Conservation (phyloP, 2,888 invertebrate species). For the Calephelis perditalis region DNA sequence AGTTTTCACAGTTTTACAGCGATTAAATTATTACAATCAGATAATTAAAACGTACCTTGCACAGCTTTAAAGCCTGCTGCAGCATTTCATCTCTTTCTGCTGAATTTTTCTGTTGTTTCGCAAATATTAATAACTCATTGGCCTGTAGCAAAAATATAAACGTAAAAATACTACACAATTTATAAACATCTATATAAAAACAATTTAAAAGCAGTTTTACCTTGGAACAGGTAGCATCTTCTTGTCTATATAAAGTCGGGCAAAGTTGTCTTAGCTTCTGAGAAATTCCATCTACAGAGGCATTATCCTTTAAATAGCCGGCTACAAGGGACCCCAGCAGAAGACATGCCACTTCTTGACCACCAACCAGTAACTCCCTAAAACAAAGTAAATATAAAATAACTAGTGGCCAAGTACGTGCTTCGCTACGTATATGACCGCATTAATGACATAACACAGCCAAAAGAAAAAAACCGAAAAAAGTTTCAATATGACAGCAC, state of each 20-base stretch:
- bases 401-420: too few relatives aligned
- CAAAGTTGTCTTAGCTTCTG: slow-evolving; percentile 92
- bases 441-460: too few relatives aligned
- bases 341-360: slow-evolving; percentile 81
- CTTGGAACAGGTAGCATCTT: slow-evolving; percentile 97
- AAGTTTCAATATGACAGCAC: too few relatives aligned
- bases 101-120: slow-evolving; percentile 84
- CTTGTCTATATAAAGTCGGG: slow-evolving; percentile 94
- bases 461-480: too few relatives aligned
- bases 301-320: slow-evolving; percentile 96
- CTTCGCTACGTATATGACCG: too few relatives aligned
- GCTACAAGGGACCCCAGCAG: slow-evolving; percentile 92
- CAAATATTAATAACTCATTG: slow-evolving; percentile 91
- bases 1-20: too few relatives aligned
- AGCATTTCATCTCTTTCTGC: slow-evolving; percentile 88
- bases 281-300: slow-evolving; percentile 95
- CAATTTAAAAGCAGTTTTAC: slow-evolving; percentile 59
- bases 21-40: neutral
- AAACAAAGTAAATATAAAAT: slow-evolving; percentile 15
- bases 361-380: slow-evolving; percentile 87
- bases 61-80: slow-evolving; percentile 87
- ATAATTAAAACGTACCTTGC: slow-evolving; percentile 78
- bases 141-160: slow-evolving; percentile 72
- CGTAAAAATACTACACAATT: neutral
- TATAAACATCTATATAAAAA: slow-evolving; percentile 3